A percentile compares a stretch with the other conserved stretches of the same genome.
Evolutionary conservation across 1,140 invertebrate species (phyloP).

Genomic region (Cherax destructor): DNA sequence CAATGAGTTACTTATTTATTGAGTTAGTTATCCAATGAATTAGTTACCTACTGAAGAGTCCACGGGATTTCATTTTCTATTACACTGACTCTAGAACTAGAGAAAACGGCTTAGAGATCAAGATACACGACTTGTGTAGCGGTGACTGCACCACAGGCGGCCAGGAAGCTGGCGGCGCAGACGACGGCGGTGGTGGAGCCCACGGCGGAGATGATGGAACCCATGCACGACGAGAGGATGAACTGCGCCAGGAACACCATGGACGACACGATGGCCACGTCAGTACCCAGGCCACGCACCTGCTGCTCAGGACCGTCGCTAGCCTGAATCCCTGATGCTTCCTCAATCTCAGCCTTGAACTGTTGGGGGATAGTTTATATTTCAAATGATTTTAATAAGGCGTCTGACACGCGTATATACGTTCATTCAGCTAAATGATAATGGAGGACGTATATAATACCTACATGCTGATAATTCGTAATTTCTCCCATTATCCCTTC

Average conservation of each 20-base stretch:
- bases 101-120: conserved; percentile 80
- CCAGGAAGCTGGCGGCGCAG: conserved; percentile 87
- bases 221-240: conserved; percentile 89
- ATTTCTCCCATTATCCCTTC: too few relatives aligned
- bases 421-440: too few relatives aligned
- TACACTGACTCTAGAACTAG: neutral
- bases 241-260: conserved; percentile 98
- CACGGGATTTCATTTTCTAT: neutral
- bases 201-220: conserved; percentile 84
- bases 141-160: conserved; percentile 87
- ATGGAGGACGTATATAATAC: too few relatives aligned
- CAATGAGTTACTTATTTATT: too few relatives aligned
- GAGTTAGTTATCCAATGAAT: too few relatives aligned
- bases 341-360: conserved; percentile 23
- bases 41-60: neutral
- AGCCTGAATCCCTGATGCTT: neutral
- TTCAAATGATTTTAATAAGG: too few relatives aligned
- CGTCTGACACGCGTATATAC: too few relatives aligned
- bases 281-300: conserved; percentile 92
- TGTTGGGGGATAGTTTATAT: neutral
- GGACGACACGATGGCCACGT: conserved; percentile 93
- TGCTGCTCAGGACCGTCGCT: conserved; percentile 73
- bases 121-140: conserved; percentile 93
- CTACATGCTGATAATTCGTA: too few relatives aligned
- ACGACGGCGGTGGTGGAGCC: conserved; percentile 90